These are phyloP conservation scores for Panzeria rudis DNA, from an alignment of 2,888 invertebrate species.

Conservation along the genomic window DNA sequence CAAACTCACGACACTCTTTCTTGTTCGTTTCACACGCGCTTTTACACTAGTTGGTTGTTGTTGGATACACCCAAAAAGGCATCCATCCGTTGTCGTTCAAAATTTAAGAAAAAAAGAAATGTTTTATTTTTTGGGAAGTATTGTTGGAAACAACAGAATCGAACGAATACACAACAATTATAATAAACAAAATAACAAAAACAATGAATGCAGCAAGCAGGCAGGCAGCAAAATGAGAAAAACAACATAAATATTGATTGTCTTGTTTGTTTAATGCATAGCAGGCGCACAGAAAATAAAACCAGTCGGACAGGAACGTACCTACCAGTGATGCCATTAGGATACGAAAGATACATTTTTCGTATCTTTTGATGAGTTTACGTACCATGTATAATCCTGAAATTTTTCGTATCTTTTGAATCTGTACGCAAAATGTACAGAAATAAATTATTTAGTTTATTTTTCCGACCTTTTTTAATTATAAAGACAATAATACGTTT, in stretches of 20 bases:
- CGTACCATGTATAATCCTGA: too few relatives aligned
- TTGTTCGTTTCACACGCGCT: conserved; percentile 53
- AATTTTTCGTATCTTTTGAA: too few relatives aligned
- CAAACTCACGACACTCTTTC: conserved; percentile 8
- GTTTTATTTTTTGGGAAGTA: conserved; percentile 52
- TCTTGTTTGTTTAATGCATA: conserved; percentile 70
- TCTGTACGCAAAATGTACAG: too few relatives aligned
- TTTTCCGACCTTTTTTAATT: too few relatives aligned
- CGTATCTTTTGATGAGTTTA: too few relatives aligned
- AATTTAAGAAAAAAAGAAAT: conserved; percentile 26
- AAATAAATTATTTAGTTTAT: too few relatives aligned
- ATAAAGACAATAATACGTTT: too few relatives aligned
- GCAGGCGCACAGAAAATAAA: conserved; percentile 69
- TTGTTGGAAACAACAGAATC: conserved; percentile 55
- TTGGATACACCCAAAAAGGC: conserved; percentile 60
- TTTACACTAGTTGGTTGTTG: conserved; percentile 55
- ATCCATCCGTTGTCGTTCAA: conserved; percentile 63
- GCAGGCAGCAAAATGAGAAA: neutral
- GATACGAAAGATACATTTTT: too few relatives aligned
- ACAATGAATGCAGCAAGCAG: neutral
- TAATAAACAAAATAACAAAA: conserved; percentile 19
- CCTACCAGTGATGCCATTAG: too few relatives aligned
- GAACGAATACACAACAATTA: conserved; percentile 27
- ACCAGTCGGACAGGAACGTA: conserved; percentile 6
- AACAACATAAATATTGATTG: conserved; percentile 62